Evolutionary conservation across 2,888 invertebrate species (phyloP), one percentile per base, ranked within the genome.

Genomic region (Dryocosmus kuriphilus): DNA sequence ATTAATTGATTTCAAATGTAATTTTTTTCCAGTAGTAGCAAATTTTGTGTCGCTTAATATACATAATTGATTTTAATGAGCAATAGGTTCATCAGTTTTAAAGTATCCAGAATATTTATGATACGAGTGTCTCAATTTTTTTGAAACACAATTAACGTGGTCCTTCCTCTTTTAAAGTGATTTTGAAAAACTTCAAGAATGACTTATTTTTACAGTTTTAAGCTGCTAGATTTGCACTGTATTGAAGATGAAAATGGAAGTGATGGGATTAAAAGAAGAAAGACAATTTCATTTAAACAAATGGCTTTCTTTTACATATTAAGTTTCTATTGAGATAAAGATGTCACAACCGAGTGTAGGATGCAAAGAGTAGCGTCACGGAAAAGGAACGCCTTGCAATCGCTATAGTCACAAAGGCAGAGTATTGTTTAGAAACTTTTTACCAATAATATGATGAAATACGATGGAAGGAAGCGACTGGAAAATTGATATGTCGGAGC

Each of bases 351-450:
- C n/a, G 32, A 71, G 71, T 51, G 71, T 55, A 51, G 71, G 51
- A 51, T 27, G 51, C 19, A n/a, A 51, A 41, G 7, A 60, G 11
- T 16, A 60, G 22, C 60, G 27, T 27, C 6, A 60, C 16, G 27
- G 60, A 60, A 60, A 60, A 60, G 27, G 60, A 60, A 7, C 60
- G 60, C 27, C 27, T 24, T 38, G 65, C 22, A 65, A 38, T 67
- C 67, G 24, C 27, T 2, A 46, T 16, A 27, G 60, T 30, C 19
- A 41, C 16, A 8, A 22, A 14, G 63, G 22, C 11, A 63, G 46
- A 67, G 71, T 71, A 71, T 71, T 71, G 51, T 71, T 71, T 71
- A 55, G 71, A 71, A 71, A 71, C 71, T 71, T 71, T 71, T 71
- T 51, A 51, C 51, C 51, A 51, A 71, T 51, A 71, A 55, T 71